Evolutionary conservation across 2,888 invertebrate genomes (phyloP).

Genomic region (Cyclophora albipunctata): DNA sequence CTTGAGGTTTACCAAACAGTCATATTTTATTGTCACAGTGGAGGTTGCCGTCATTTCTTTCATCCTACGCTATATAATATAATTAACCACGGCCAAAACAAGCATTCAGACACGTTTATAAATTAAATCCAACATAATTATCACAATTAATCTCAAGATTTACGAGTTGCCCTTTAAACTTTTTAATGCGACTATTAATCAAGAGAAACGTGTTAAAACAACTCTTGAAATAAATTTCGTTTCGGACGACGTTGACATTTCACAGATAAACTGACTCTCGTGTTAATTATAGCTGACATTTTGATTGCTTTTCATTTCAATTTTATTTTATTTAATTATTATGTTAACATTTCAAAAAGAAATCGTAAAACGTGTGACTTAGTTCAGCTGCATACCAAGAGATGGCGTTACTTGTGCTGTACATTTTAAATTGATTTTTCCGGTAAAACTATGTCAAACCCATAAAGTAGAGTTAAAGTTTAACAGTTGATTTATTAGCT

Average conservation of each 20-base stretch:
- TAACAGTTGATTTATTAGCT: constrained; percentile 36
- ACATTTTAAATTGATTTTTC: no score
- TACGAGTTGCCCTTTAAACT: constrained; percentile 40
- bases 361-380: no score
- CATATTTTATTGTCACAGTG: no score
- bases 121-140: constrained; percentile 42
- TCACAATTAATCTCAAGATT: constrained; percentile 48
- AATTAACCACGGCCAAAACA: no score
- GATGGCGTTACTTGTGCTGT: constrained; percentile 47
- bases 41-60: no score
- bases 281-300: constrained; percentile 22
- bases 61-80: no score
- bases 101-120: neutral
- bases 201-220: constrained; percentile 32
- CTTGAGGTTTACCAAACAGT: no score
- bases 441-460: constrained; percentile 46
- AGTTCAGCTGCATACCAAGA: constrained; percentile 16
- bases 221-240: constrained; percentile 25
- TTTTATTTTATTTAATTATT: constrained; percentile 5
- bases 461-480: no score
- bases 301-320: constrained; percentile 10
- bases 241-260: constrained; percentile 35
- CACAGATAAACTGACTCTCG: constrained; percentile 11
- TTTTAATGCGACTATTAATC: constrained; percentile 44
- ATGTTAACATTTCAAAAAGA: neutral